phyloP scores from a whole-genome alignment of 2,888 invertebrate genomes.

The Noctua janthina region DNA sequence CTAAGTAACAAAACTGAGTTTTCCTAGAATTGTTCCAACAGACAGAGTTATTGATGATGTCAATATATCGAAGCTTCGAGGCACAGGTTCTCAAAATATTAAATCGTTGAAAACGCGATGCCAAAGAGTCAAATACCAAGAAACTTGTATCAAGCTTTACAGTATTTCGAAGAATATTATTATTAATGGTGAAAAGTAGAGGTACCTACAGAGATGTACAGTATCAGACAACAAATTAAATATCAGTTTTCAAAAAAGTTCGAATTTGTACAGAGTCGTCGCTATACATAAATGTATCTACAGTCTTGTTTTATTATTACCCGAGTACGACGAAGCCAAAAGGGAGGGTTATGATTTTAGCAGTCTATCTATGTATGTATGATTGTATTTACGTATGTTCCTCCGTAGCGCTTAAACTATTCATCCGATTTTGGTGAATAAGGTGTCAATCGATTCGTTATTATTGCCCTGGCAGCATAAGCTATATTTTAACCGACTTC shows the following conservation, averaged over 20 bases:
- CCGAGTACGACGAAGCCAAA: too few relatives aligned
- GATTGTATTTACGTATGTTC: too few relatives aligned
- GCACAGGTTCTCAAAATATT: background rate
- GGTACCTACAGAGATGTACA: background rate
- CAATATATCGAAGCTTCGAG: background rate
- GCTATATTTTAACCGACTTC: too few relatives aligned
- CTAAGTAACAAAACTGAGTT: background rate
- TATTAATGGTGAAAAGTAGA: too few relatives aligned
- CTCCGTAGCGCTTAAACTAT: too few relatives aligned
- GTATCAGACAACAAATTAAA: background rate
- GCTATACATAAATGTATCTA: background rate
- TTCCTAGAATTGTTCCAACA: conserved; percentile 6
- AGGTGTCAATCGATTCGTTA: too few relatives aligned
- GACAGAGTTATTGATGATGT: conserved; percentile 6
- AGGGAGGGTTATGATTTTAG: too few relatives aligned
- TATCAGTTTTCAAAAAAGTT: too few relatives aligned
- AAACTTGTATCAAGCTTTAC: background rate
- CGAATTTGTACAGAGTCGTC: background rate
- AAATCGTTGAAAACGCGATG: background rate
- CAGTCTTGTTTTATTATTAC: background rate
- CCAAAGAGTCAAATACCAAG: background rate
- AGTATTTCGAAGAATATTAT: background rate
- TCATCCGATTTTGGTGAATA: too few relatives aligned
- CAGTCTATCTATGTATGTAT: too few relatives aligned
- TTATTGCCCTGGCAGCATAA: too few relatives aligned